Conservation (phyloP, 1,140 invertebrate species). For the Drosophila littoralis region DNA sequence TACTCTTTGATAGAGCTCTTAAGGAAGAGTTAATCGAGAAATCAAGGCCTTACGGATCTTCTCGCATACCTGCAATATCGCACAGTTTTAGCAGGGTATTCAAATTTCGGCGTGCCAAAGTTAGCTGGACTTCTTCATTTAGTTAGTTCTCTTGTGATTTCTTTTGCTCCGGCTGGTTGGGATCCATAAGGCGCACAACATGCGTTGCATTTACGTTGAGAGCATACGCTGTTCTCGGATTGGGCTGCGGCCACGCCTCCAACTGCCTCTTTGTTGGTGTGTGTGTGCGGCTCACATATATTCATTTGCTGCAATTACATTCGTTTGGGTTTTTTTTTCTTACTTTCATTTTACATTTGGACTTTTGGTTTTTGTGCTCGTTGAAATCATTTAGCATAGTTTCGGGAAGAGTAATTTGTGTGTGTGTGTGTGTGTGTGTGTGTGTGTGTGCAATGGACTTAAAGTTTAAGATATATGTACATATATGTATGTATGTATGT, state of each 20-base stretch:
- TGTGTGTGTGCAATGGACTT: background rate
- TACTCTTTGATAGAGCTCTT: too few relatives aligned
- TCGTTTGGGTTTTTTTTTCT: conserved; percentile 27
- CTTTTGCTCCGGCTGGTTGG: conserved; percentile 22
- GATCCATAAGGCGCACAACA: conserved; percentile 61
- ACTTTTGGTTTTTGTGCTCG: conserved; percentile 36
- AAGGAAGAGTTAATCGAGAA: too few relatives aligned
- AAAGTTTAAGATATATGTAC: conserved; percentile 8
- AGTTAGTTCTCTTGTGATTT: conserved; percentile 1
- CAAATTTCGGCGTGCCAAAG: background rate
- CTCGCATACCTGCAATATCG: too few relatives aligned
- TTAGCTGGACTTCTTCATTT: background rate
- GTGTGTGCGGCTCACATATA: conserved; percentile 50
- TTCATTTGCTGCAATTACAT: conserved; percentile 81
- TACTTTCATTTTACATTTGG: conserved; percentile 14
- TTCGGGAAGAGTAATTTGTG: conserved; percentile 23
- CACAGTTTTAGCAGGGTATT: background rate
- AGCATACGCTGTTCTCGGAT: conserved; percentile 2
- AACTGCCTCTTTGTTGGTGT: conserved; percentile 4
- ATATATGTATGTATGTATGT: background rate
- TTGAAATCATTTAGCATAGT: conserved; percentile 73
- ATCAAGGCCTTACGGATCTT: too few relatives aligned
- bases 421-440: conserved; percentile 13
- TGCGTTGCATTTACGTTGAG: conserved; percentile 63
- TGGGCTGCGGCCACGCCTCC: conserved; percentile 7